Evolutionary conservation across 1,140 invertebrate genomes (phyloP), one percentile per base, ranked within the genome.

Genomic region (Agrypnia vestita): DNA sequence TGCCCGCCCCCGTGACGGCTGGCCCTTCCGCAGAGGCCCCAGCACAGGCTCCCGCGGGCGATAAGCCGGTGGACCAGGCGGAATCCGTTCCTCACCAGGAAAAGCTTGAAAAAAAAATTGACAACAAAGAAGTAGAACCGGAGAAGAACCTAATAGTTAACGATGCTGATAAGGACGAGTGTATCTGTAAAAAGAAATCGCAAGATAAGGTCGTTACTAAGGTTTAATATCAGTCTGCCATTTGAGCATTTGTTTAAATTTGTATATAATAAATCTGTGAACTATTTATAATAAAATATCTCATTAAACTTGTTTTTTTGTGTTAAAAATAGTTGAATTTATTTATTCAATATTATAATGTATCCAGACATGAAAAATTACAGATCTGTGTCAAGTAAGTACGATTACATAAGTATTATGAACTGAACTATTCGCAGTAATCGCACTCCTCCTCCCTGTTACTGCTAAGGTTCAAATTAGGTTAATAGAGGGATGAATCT

Each of bases 151-250:
- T 19, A 46, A 35, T n/a, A 13, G 73, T 11, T 19, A 15, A 77
- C 12, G 47, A 78, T 10, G 64, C 55, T 12, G 71, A 76, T 4
- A 80, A 80, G 61, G 72, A 80, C 55, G 79, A 77, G 10, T 80
- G 79, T 49, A 76, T 56, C 25, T 80, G 79, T 43, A 72, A 77
- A 51, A 74, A 80, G 3, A 72, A 80, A 15, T 17, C 67, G 4
- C 35, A 80, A 51, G 55, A 72, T 19, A 61, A 75, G 47, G 62
- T 56, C 49, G 35, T 55, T 12, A 8, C 47, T 56, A 74, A 55
- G 35, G 12, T 17, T 25, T 56, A 59, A 56, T 44, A 11, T 44
- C 15, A 35, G 44, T 4, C 3, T 9, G 17, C 19, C 12, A 61
- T 61, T 19, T 61, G 12, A 10, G 9, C 15, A 61, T 21, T 61